These are phyloP conservation scores for Zoanthus sansibaricus DNA, from an alignment of 92 coral and sea anemone species.

Conservation along the genomic window DNA sequence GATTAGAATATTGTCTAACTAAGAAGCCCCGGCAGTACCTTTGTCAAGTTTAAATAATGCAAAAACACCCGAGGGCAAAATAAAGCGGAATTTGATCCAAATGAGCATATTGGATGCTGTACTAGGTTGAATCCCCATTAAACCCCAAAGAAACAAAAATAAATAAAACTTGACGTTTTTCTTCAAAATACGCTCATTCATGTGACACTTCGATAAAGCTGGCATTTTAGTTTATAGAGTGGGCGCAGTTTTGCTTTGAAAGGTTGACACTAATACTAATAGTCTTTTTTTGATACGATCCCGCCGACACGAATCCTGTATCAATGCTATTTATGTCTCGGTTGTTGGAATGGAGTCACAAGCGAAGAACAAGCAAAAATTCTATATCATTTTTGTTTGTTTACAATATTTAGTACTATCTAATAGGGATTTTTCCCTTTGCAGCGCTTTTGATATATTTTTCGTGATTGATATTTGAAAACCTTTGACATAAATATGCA, in stretches of 20 bases:
- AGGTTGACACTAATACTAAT: neutral
- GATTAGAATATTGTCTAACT: conserved; percentile 43
- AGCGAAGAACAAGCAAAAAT: neutral
- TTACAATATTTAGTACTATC: neutral
- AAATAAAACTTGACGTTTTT: neutral
- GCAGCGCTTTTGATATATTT: neutral
- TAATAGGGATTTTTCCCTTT: neutral
- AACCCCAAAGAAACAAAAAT: neutral
- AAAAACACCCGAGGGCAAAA: conserved; percentile 38
- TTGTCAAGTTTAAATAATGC: conserved; percentile 26
- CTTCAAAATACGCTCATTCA: neutral
- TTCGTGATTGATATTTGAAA: too few species aligned
- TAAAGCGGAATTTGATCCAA: conserved; percentile 10
- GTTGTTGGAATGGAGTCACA: neutral
- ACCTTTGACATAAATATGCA: too few species aligned
- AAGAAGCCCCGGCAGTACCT: conserved; percentile 1
- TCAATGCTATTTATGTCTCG: neutral
- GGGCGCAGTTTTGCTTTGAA: neutral
- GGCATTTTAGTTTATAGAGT: neutral
- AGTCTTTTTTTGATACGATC: conserved; percentile 10
- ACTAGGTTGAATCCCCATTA: neutral
- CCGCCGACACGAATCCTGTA: conserved; percentile 5
- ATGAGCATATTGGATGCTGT: neutral
- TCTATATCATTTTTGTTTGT: neutral
- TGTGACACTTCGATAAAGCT: neutral